Evolutionary conservation across 1,140 invertebrate species (phyloP), one percentile per base, ranked within the genome.

Genomic region (Lethrus apterus): DNA sequence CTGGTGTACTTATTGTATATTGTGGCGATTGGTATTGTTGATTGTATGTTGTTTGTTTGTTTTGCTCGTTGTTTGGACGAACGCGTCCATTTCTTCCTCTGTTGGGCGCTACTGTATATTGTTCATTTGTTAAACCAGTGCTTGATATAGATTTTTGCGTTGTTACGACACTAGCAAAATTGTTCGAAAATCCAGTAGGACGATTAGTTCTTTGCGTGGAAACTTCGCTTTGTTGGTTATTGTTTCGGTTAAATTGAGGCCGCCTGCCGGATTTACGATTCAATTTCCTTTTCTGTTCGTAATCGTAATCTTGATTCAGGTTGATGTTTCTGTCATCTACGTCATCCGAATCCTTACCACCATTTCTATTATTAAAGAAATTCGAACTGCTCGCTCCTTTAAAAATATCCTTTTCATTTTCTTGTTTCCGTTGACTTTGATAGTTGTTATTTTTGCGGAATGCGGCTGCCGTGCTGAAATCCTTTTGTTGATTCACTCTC

Each of bases 361-460:
- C 69, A 55, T 79, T 80, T 20, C 67, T 64, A 55, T 76, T 79
- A 48, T 76, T 78, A 61, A 80, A 83, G 60, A 82, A 82, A 56
- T 82, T 81, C 3, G 78, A 78, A 20, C 77, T 83, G 55, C 79
- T 79, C 15, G 77, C 80, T 5, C 78, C 75, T 10, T 76, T 73
- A n/a, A 80, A 68, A 45, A 77, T 72, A n/a, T 72, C 72, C 3
- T 59, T 48, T 15, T 70, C 66, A 33, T 58, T 62, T 36, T 58
- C 57, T 21, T 61, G 51, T 30, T 51, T 56, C 14, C 62, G 58
- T 33, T 51, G 60, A 31, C 52, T 60, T 51, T 53, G 17, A 11
- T 44, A 23, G 18, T 14, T 30, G 13, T 14, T 30, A 11, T 31
- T 44, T 17, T 15, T 32, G 8, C 32, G 17, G 3, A 10, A 4